Conservation (phyloP, 2,888 invertebrate species). For the Clanis bilineata region DNA sequence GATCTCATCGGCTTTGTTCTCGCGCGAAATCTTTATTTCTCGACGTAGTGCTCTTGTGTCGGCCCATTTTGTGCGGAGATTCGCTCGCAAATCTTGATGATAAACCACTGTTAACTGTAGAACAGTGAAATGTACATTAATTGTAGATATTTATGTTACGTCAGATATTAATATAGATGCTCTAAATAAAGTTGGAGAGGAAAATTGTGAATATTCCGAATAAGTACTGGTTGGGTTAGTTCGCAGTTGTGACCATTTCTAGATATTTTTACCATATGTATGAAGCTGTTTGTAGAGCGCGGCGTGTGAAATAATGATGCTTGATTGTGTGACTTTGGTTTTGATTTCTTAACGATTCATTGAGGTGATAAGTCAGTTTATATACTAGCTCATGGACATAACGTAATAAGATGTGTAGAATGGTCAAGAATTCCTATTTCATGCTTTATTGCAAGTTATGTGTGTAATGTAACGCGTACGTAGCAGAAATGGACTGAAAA, state of each 20-base stretch:
- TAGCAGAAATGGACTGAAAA: no score
- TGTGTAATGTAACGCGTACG: no score
- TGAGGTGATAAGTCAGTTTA: no score
- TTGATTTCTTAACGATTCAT: background rate
- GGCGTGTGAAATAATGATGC: background rate
- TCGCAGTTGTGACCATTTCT: background rate
- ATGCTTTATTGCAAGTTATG: no score
- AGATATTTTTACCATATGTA: background rate
- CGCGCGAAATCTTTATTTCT: conserved; percentile 12
- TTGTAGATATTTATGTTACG: background rate
- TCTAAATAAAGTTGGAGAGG: background rate
- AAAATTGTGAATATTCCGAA: background rate
- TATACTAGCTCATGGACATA: no score
- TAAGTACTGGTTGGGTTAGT: conserved; percentile 1
- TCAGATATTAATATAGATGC: background rate
- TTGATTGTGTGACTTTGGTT: background rate
- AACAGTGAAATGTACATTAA: conserved; percentile 1
- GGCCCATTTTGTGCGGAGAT: conserved; percentile 1
- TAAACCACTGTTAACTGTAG: conserved; percentile 1
- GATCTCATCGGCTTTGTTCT: conserved; percentile 13
- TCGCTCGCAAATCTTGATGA: conserved; percentile 6
- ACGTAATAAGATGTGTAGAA: no score
- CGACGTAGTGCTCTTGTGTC: background rate
- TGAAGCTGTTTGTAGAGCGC: background rate
- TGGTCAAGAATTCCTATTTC: no score